Evolutionary conservation across 2,113 vertebrate species (phyloP), one percentile per base, ranked within the genome.

Genomic region (Acrocephalus kingi): DNA sequence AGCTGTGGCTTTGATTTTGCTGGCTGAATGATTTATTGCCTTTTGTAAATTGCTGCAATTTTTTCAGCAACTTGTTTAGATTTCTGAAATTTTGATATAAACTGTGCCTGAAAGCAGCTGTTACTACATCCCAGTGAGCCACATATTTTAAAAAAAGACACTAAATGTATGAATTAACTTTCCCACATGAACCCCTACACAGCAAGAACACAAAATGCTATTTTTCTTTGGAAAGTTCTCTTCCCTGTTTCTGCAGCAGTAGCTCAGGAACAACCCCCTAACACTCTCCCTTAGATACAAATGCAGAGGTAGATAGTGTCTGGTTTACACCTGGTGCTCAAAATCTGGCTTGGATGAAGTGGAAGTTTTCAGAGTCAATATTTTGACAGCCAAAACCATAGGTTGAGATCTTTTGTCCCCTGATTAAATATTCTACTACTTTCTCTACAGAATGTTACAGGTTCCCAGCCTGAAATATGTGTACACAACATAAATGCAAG

Each of bases 11-110:
- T 88, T 83, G 48, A 88, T 73, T 91, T 74, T 91, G 52, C 56
- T 56, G 46, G 63, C 62, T 79, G 84, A 89, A 87, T 82, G 52
- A 87, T 93, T 87, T 91, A 68, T 68, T 91, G 86, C 81, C 58
- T 80, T 91, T 64, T 45, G 24, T 46, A 91, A 86, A 93, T 83
- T 66, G 67, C 59, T 54, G 67, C 25, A 75, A 39, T 88, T 76
- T 91, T 91, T 90, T 61, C 54, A 90, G 54, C 55, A 69, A 67
- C 54, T 85, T 95, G 35, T 80, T 92, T 54, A 55, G 48, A 94
- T 93, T 93, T 69, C 87, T 82, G 48, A 91, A 84, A 51, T 48
- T 66, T 46, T 0, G 1, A 74, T 43, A 71, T 18, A 59, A 93
- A 59, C 39, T 78, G 39, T 71, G 39, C 72, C 51, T 69, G 64